A percentile compares a stretch with the other conserved stretches of the same genome.
These are phyloP conservation scores for Colaptes auratus DNA, from an alignment of 2,113 vertebrate species.

Conservation along the genomic window DNA sequence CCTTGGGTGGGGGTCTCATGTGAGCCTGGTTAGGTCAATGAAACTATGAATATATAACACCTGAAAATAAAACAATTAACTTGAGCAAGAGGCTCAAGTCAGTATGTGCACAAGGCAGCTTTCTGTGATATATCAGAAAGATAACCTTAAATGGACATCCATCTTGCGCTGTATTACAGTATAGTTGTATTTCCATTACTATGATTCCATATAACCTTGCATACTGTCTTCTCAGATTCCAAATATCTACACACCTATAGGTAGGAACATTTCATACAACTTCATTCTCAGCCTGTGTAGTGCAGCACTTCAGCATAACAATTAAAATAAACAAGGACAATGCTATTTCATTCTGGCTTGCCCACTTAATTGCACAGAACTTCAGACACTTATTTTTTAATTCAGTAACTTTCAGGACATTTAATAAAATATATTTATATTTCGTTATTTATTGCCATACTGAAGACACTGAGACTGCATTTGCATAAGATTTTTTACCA, in stretches of 20 bases:
- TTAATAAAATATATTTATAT: not conserved
- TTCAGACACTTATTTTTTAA: not conserved
- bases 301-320: not conserved
- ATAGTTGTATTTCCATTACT: not conserved
- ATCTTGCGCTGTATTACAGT: not conserved
- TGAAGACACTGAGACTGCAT: not conserved
- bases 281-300: not conserved
- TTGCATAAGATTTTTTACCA: not conserved
- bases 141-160: not conserved
- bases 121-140: not conserved
- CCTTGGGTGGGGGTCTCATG: accelerated
- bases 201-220: not conserved
- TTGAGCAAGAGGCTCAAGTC: not conserved
- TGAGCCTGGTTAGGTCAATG: not conserved
- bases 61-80: not conserved
- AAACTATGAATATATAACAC: not conserved
- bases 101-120: not conserved
- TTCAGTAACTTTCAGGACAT: not conserved
- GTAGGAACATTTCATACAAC: not conserved
- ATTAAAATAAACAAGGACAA: not conserved
- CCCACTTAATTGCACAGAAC: not conserved
- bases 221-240: not conserved
- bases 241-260: not conserved
- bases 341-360: not conserved
- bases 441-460: not conserved